Conservation (phyloP, 2,113 vertebrate genomes). For the Lamprologus speciosus region DNA sequence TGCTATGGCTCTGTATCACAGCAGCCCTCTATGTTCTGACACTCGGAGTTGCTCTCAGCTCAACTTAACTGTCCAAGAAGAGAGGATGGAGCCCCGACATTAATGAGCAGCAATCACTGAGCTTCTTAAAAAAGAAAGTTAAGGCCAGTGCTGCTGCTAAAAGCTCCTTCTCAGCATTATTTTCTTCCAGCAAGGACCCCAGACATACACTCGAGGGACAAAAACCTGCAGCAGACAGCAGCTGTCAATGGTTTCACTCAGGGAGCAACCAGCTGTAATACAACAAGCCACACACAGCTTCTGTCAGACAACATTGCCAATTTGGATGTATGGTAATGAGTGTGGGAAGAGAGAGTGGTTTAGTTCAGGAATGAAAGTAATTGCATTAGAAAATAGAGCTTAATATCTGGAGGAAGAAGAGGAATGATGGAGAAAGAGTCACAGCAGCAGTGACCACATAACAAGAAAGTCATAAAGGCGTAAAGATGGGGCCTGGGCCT, state of each 20-base stretch:
- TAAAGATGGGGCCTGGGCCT: neutral
- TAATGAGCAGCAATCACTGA: conserved; percentile 50
- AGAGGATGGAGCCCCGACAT: neutral
- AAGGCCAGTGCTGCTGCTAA: neutral
- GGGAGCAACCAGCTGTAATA: conserved; percentile 55
- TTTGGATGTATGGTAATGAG: conserved; percentile 53
- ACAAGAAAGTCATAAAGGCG: neutral
- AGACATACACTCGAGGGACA: neutral
- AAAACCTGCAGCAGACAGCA: conserved; percentile 18
- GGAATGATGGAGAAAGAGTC: neutral
- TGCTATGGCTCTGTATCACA: conserved; percentile 39
- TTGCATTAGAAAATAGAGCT: neutral
- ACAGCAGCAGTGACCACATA: neutral
- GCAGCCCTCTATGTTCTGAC: conserved; percentile 8
- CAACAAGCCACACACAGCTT: conserved; percentile 31
- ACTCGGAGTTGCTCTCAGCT: conserved; percentile 19
- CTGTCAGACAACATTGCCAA: conserved; percentile 44
- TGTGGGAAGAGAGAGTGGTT: neutral
- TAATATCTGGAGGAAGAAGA: neutral
- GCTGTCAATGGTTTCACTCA: conserved; percentile 6
- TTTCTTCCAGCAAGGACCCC: neutral
- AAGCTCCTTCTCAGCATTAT: conserved; percentile 1
- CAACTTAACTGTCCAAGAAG: neutral
- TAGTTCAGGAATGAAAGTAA: conserved; percentile 1
- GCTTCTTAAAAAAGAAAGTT: neutral